Conservation (phyloP, 2,888 invertebrate species). For the Mesorhabditis spiculigera region DNA sequence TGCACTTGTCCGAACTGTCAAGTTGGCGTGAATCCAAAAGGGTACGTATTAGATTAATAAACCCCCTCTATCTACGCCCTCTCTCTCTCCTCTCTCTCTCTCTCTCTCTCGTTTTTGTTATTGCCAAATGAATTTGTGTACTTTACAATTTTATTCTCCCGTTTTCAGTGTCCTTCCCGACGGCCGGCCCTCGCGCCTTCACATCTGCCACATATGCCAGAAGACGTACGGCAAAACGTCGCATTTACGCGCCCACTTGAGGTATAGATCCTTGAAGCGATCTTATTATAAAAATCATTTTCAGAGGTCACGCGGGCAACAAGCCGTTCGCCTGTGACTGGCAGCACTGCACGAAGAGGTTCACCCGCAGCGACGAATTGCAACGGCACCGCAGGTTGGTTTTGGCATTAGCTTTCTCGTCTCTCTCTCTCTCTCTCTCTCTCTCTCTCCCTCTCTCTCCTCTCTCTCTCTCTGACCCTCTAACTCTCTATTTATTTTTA, state of each 20-base stretch:
- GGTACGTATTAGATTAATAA: constrained; percentile 22
- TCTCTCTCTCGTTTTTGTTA: background rate
- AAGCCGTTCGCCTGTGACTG: constrained; percentile 57
- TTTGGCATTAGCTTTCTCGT: background rate
- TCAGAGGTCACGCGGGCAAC: constrained; percentile 47
- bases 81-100: too few species aligned
- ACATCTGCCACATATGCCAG: constrained; percentile 54
- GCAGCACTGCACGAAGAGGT: constrained; percentile 52
- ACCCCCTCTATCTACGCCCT: too few species aligned
- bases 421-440: too few species aligned
- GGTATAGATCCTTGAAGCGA: constrained; percentile 1
- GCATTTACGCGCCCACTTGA: constrained; percentile 12
- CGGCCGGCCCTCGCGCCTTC: constrained; percentile 46
- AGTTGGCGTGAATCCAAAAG: constrained; percentile 27
- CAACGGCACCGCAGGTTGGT: constrained; percentile 45
- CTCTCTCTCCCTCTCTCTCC: too few species aligned
- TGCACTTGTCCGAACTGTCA: constrained; percentile 93
- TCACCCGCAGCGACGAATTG: constrained; percentile 55
- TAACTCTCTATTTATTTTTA: too few species aligned
- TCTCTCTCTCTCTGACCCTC: too few species aligned
- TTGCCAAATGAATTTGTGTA: background rate
- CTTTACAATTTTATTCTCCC: background rate
- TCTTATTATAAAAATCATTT: constrained; percentile 7
- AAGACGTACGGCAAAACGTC: constrained; percentile 51
- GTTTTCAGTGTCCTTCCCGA: constrained; percentile 22